Percentiles rank a stretch among this genome's conserved stretches.
Conservation (phyloP, 2,113 vertebrate genomes). For the Brevimyrus niger region DNA sequence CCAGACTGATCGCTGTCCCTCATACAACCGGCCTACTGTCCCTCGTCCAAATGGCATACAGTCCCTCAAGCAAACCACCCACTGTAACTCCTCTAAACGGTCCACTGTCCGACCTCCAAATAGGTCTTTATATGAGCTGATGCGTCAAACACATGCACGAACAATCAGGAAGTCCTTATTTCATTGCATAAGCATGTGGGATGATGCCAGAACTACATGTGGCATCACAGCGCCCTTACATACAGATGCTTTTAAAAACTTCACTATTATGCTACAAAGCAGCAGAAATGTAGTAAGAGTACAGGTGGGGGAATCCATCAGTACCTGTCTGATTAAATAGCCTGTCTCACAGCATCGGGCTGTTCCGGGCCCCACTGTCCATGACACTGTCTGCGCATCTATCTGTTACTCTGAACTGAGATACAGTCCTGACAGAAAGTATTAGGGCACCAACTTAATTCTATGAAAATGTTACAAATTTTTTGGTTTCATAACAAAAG, state of each 20-base stretch:
- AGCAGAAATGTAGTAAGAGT: background rate
- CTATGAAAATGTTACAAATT: background rate
- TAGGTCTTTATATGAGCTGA: background rate
- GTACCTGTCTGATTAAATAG: background rate
- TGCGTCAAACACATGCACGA: constrained; percentile 18
- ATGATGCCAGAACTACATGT: background rate
- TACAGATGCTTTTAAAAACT: background rate
- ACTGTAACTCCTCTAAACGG: background rate
- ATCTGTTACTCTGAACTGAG: background rate
- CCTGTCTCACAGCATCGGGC: background rate
- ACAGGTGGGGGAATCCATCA: background rate
- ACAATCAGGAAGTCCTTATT: background rate
- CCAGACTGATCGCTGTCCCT: too few relatives aligned
- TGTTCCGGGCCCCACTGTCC: too few relatives aligned
- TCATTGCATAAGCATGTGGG: constrained; percentile 9
- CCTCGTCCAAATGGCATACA: background rate
- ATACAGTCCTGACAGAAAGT: background rate
- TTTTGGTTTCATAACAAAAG: background rate
- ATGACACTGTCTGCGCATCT: constrained; percentile 11
- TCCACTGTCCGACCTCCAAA: background rate
- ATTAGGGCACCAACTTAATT: background rate
- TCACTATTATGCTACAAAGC: background rate
- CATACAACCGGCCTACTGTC: background rate
- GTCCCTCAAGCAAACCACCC: background rate
- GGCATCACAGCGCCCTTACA: background rate